Evolutionary conservation across 2,888 invertebrate genomes (phyloP), one percentile per base, ranked within the genome.

Genomic region (Luperina nickerlii): DNA sequence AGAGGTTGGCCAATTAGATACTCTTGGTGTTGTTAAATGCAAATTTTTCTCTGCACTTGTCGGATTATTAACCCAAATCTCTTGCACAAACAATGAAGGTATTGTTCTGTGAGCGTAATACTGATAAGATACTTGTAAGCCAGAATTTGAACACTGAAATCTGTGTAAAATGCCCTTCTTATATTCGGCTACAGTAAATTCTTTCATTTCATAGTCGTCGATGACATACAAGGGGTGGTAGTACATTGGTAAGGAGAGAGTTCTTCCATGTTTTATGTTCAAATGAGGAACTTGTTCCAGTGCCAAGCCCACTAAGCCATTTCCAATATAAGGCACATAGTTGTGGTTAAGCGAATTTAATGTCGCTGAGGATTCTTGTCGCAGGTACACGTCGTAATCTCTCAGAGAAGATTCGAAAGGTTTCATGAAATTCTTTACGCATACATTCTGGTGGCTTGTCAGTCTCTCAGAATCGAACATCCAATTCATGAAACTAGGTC

Each of bases 31-130:
- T 72, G 97, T 97, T 51, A 98, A 91, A 76, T 97, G 96, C 62
- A 98, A 94, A 60, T 97, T 97, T 81, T 98, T 97, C 18, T 97
- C 94, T 68, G 96, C 94, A 89, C 97, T 97, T 24, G 98, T 97
- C 1, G 98, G 98, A 93, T 99, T 99, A 54, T 97, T 97, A 2
- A 99, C 96, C 91, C 97, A 97, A 77, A 99, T 97, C 92, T 98
- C 98, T 94, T 99, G 99, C 60, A 99, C 98, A 89, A 99, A 97
- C 76, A 99, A 95, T 57, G 98, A 97, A 5, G 99, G 98, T 78
- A 98, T 97, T 13, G 98, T 97, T 89, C 99, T 97, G 93, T 99
- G 99, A 13, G 98, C 98, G 93, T 98, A 99, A 94, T 98, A 98
- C 85, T 98, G 97, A 90, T 98, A 98, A 3, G 97, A 97, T 8